phyloP scores from a whole-genome alignment of 2,888 invertebrate genomes.

The Acrobasis repandana region DNA sequence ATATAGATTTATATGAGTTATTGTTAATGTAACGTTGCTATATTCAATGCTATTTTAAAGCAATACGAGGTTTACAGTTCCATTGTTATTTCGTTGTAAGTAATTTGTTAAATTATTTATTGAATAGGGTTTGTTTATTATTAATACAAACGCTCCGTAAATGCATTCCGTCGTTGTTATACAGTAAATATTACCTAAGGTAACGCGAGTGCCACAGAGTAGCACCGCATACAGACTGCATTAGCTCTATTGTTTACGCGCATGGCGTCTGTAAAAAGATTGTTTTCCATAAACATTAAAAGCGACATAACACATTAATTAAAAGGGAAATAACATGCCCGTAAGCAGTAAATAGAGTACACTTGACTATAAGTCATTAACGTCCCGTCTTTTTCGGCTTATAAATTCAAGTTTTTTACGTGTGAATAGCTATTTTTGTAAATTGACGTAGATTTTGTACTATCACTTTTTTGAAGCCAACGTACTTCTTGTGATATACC shows the following conservation, averaged over 20 bases:
- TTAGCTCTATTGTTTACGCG: conserved; percentile 1
- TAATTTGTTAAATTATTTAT: conserved; percentile 21
- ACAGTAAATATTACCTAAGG: conserved; percentile 3
- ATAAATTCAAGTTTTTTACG: conserved; percentile 11
- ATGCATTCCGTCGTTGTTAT: conserved; percentile 14
- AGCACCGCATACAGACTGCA: conserved; percentile 12
- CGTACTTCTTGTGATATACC: conserved; percentile 12
- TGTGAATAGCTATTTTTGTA: conserved; percentile 13
- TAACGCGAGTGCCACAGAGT: conserved; percentile 14
- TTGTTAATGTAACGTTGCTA: background rate
- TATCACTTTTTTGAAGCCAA: conserved; percentile 14
- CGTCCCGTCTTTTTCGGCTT: conserved; percentile 3
- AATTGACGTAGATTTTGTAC: conserved; percentile 17
- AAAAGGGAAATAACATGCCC: background rate
- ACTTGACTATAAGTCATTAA: background rate
- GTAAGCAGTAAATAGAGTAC: background rate
- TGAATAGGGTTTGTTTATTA: conserved; percentile 11
- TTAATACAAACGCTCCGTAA: conserved; percentile 8
- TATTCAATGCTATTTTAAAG: background rate
- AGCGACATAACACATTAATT: too few relatives aligned
- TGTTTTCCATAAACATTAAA: background rate
- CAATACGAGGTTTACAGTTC: conserved; percentile 3
- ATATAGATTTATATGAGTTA: conserved; percentile 1
- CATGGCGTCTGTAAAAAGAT: background rate
- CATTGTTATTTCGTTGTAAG: conserved; percentile 22